phyloP scores from a whole-genome alignment of 1,140 invertebrate genomes.

The Grapholita molesta region DNA sequence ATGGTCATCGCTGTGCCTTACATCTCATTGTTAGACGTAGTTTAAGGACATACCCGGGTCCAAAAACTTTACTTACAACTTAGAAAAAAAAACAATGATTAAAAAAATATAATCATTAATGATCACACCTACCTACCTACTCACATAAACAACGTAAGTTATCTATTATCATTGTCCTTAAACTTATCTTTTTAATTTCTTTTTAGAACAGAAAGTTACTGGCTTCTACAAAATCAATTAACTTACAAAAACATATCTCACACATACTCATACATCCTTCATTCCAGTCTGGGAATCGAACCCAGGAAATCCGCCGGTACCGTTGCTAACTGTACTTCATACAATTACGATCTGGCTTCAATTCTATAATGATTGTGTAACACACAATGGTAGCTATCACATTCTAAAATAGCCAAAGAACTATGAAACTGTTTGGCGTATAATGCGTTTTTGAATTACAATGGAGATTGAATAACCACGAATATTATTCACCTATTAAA shows the following conservation, averaged over 20 bases:
- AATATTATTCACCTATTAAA: neutral
- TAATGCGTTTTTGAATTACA: neutral
- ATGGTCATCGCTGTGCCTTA: too few relatives aligned
- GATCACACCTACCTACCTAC: too few relatives aligned
- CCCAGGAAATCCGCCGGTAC: slow-evolving; percentile 60
- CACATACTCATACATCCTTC: slow-evolving; percentile 37
- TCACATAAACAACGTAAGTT: too few relatives aligned
- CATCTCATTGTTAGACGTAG: too few relatives aligned
- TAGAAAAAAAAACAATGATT: too few relatives aligned
- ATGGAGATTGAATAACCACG: neutral
- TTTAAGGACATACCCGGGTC: too few relatives aligned
- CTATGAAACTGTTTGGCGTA: neutral
- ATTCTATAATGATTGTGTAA: slow-evolving; percentile 62
- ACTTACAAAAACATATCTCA: neutral
- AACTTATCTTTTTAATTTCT: too few relatives aligned
- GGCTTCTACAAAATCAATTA: neutral
- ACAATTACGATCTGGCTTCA: slow-evolving; percentile 40
- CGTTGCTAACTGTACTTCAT: slow-evolving; percentile 37
- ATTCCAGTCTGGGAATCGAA: slow-evolving; percentile 51
- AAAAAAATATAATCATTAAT: too few relatives aligned
- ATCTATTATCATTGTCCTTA: too few relatives aligned
- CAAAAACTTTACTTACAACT: too few relatives aligned
- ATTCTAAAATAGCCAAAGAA: neutral
- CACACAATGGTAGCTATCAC: slow-evolving; percentile 11
- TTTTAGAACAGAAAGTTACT: too few relatives aligned